phyloP scores from a whole-genome alignment of 2,113 vertebrate genomes.

The Prionailurus viverrinus region DNA sequence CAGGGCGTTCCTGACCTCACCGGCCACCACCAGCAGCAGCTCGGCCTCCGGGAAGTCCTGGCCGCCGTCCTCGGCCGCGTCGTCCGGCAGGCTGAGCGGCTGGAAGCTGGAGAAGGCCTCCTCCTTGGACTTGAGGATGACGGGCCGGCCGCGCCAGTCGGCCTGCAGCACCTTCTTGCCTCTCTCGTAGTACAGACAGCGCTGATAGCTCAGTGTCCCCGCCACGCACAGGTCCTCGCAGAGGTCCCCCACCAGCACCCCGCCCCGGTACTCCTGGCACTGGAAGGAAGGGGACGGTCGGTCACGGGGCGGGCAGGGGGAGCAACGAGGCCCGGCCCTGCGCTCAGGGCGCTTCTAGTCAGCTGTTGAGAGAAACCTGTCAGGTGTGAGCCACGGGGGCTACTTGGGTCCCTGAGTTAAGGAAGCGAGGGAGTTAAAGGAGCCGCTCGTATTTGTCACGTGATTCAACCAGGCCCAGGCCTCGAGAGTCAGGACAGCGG shows the following conservation, averaged over 20 bases:
- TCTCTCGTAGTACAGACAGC: slow-evolving; percentile 95
- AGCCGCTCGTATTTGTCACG: rapidly evolving
- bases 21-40: slow-evolving; percentile 92
- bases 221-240: slow-evolving; percentile 95
- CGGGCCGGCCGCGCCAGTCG: slow-evolving; percentile 92
- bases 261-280: slow-evolving; percentile 93
- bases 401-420: not conserved
- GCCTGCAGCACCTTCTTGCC: slow-evolving; percentile 98
- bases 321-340: not conserved
- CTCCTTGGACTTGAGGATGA: slow-evolving; percentile 96
- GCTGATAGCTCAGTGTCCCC: slow-evolving; percentile 91
- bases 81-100: slow-evolving; percentile 88
- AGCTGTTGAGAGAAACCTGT: not conserved
- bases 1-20: slow-evolving; percentile 93
- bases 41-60: slow-evolving; percentile 91
- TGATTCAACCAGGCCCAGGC: not conserved
- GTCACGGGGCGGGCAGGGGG: not conserved
- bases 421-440: rapidly evolving
- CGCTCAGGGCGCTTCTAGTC: rapidly evolving
- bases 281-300: slow-evolving; percentile 83
- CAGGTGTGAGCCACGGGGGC: rapidly evolving
- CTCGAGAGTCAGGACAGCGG: not conserved
- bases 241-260: slow-evolving; percentile 92
- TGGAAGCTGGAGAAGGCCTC: slow-evolving; percentile 96
- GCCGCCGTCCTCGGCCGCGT: slow-evolving; percentile 86